phyloP scores from a whole-genome alignment of 2,797 vertebrate genomes.

The Brachyalestes nurse region DNA sequence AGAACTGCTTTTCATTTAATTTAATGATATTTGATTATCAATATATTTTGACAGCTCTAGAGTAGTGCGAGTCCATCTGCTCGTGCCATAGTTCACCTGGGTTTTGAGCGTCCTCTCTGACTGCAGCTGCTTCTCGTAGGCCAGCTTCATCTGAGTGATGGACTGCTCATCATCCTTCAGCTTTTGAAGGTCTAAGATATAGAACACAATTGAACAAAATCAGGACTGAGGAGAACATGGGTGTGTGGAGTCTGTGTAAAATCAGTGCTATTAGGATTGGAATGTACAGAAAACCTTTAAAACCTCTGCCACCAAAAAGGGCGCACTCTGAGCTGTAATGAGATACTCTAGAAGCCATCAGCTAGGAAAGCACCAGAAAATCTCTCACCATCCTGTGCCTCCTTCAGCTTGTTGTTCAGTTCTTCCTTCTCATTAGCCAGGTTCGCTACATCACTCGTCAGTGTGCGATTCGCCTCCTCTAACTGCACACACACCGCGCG shows the following conservation, averaged over 20 bases:
- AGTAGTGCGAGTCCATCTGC: no score
- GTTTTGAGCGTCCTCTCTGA: constrained; percentile 95
- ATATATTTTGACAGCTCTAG: no score
- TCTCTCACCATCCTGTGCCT: constrained; percentile 87
- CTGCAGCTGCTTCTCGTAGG: constrained; percentile 93
- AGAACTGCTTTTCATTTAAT: no score
- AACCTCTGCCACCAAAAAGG: no score
- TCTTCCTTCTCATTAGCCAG: constrained; percentile 97
- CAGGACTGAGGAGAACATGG: no score
- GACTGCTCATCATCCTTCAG: constrained; percentile 89
- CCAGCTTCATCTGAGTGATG: constrained; percentile 83
- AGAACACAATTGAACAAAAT: neutral
- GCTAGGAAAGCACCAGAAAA: no score
- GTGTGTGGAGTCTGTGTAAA: no score
- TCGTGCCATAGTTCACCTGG: constrained; percentile 75
- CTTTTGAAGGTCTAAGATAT: constrained; percentile 80
- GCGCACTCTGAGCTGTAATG: no score
- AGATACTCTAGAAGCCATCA: no score
- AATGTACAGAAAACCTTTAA: no score
- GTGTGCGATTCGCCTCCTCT: constrained; percentile 95
- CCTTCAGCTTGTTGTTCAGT: constrained; percentile 95
- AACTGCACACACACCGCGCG: constrained; percentile 79
- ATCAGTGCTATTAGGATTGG: no score
- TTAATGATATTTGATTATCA: no score
- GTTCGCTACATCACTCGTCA: constrained; percentile 94